Percentiles rank a stretch among this genome's conserved stretches.
phyloP scores from a whole-genome alignment of 2,113 vertebrate species.

The Xenus cinereus region DNA sequence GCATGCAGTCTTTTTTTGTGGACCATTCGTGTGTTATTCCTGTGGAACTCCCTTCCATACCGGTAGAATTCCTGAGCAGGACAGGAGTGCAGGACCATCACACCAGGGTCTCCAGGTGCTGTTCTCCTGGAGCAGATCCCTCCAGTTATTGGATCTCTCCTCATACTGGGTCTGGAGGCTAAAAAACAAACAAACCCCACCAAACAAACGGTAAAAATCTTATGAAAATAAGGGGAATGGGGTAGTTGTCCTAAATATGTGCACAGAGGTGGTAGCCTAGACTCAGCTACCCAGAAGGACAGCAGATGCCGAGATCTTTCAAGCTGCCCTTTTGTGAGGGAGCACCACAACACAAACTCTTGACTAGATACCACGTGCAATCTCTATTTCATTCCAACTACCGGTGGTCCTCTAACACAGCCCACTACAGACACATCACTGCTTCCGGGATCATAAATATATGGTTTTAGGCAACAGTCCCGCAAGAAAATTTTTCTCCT shows the following conservation, averaged over 20 bases:
- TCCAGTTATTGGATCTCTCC: not conserved
- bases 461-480: rapidly evolving
- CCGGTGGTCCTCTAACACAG: not conserved
- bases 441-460: not conserved
- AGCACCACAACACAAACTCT: not conserved
- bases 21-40: rapidly evolving
- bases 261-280: not conserved
- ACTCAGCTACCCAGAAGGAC: not conserved
- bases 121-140: not conserved
- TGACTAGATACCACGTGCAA: not conserved
- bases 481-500: not conserved
- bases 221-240: not conserved
- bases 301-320: not conserved
- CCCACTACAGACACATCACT: not conserved
- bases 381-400: not conserved
- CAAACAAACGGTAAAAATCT: not conserved
- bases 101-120: not conserved
- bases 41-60: not conserved
- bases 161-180: not conserved
- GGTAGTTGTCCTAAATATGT: not conserved
- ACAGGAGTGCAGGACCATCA: rapidly evolving
- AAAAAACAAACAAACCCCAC: not conserved
- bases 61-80: not conserved
- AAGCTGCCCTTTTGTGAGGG: not conserved
- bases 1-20: not conserved